A percentile compares a stretch with the other conserved stretches of the same genome.
phyloP scores from a whole-genome alignment of 2,888 invertebrate species.

The Carcina quercana region DNA sequence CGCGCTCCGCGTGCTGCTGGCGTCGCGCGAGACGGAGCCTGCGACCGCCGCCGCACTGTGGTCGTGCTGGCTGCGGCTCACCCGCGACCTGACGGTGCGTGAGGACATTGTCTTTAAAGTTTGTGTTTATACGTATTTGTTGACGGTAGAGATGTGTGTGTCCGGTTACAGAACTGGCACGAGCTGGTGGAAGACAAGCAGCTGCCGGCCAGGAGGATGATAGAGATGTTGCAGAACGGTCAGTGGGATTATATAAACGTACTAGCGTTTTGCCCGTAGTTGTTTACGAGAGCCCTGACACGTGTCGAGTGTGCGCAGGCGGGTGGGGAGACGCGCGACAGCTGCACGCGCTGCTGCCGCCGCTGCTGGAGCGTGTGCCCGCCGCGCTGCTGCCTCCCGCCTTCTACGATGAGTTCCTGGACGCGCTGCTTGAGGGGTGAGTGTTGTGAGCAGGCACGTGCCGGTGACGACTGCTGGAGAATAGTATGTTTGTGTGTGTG shows the following conservation, averaged over 20 bases:
- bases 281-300: not conserved
- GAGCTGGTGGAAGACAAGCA: constrained; percentile 82
- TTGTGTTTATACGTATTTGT: not conserved
- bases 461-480: constrained; percentile 21
- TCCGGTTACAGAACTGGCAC: constrained; percentile 78
- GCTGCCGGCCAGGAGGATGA: constrained; percentile 63
- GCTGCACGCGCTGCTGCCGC: constrained; percentile 83
- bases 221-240: constrained; percentile 50
- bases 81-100: constrained; percentile 33
- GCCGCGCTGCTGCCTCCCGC: constrained; percentile 57
- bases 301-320: constrained; percentile 43
- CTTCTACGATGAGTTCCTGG: constrained; percentile 78
- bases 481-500: too few species aligned
- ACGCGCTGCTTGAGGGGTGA: constrained; percentile 33
- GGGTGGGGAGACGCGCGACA: constrained; percentile 85
- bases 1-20: constrained; percentile 39
- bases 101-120: not conserved
- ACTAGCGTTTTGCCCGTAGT: too few species aligned
- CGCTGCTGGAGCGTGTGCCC: constrained; percentile 82
- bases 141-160: not conserved
- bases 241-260: constrained; percentile 13
- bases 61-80: constrained; percentile 80
- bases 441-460: constrained; percentile 48
- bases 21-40: constrained; percentile 15
- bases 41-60: constrained; percentile 76